Evolutionary conservation across 2,113 vertebrate genomes (phyloP).

Genomic region (Sander vitreus): DNA sequence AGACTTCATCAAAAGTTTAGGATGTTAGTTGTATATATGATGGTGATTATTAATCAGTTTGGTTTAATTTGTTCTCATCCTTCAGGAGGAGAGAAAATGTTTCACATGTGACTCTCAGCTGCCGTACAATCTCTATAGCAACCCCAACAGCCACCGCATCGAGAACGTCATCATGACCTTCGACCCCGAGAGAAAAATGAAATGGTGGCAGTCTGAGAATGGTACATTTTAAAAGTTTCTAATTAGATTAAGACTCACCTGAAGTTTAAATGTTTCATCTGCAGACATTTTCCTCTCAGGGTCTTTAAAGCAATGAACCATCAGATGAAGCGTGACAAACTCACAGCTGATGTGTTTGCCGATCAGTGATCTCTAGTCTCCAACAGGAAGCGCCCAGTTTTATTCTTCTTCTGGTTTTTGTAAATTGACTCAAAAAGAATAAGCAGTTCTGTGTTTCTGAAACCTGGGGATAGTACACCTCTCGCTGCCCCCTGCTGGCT

Average conservation of each 20-base stretch:
- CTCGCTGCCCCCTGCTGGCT: no score
- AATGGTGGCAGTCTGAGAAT: constrained; percentile 95
- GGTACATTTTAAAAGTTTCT: constrained; percentile 73
- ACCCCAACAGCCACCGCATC: constrained; percentile 86
- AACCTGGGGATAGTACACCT: no score
- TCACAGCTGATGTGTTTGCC: no score
- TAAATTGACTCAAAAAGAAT: no score
- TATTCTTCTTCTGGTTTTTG: no score
- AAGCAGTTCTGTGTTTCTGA: no score
- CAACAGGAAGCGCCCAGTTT: no score
- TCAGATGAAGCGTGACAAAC: no score
- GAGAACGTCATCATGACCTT: constrained; percentile 90
- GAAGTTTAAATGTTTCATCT: no score
- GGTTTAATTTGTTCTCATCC: constrained; percentile 2
- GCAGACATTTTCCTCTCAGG: no score
- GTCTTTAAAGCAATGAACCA: no score
- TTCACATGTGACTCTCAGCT: constrained; percentile 90
- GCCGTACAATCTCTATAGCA: constrained; percentile 81
- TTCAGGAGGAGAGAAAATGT: constrained; percentile 89
- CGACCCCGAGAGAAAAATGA: constrained; percentile 84
- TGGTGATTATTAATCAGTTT: background rate
- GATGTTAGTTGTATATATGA: background rate
- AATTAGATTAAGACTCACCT: background rate
- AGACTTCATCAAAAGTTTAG: background rate
- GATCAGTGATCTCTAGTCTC: no score